Conservation (phyloP, 2,113 vertebrate species). For the Labeo catla region DNA sequence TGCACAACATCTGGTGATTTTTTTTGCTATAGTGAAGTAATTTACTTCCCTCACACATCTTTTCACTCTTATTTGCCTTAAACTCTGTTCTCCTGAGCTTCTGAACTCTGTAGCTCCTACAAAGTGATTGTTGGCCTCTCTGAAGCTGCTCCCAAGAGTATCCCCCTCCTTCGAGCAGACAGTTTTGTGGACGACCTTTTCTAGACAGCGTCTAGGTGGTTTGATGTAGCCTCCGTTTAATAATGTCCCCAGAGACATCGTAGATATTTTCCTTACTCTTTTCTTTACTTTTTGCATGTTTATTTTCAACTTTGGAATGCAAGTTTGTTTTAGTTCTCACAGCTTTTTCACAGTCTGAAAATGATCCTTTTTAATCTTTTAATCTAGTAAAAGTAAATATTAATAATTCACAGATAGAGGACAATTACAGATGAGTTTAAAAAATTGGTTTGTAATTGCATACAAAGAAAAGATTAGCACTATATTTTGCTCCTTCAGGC, state of each 20-base stretch:
- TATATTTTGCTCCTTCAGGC: background rate
- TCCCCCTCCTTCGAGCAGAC: background rate
- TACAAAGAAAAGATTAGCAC: background rate
- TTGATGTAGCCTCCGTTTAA: background rate
- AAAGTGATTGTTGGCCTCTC: slow-evolving; percentile 3
- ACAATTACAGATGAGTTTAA: background rate
- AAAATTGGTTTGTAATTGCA: background rate
- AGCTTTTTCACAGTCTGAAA: background rate
- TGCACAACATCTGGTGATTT: background rate
- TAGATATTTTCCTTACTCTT: background rate
- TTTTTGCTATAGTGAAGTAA: background rate
- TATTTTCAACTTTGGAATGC: background rate
- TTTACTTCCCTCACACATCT: background rate
- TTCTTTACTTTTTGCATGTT: background rate
- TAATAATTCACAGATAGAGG: background rate
- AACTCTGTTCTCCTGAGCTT: background rate
- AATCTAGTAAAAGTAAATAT: background rate
- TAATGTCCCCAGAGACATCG: background rate
- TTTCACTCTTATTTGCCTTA: background rate
- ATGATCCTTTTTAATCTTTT: background rate
- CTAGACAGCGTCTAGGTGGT: slow-evolving; percentile 1
- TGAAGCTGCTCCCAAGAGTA: slow-evolving; percentile 18
- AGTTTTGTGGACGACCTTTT: slow-evolving; percentile 12
- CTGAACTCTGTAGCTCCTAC: background rate
- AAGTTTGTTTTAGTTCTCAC: background rate